Conservation (phyloP, 2,888 invertebrate genomes). For the Xestia rhomboidea region DNA sequence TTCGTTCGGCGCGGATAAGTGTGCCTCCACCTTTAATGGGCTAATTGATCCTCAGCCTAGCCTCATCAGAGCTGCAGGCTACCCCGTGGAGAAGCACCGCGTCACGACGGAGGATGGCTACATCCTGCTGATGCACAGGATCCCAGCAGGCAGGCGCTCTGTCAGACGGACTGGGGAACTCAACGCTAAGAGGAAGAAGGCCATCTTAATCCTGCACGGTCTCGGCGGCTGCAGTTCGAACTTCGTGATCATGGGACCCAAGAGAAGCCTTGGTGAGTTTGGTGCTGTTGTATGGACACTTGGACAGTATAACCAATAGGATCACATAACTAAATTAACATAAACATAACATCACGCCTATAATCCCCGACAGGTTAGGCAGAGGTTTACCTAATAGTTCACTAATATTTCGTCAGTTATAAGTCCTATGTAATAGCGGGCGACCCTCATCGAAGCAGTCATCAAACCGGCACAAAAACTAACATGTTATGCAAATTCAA, state of each 20-base stretch:
- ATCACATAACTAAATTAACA: neutral
- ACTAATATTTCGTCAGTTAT: neutral
- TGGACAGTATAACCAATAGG: neutral
- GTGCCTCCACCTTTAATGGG: neutral
- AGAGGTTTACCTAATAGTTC: neutral
- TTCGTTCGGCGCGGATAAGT: too few species aligned
- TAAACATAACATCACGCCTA: neutral
- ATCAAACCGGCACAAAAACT: neutral
- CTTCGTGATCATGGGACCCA: slow-evolving; percentile 91
- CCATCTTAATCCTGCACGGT: slow-evolving; percentile 90
- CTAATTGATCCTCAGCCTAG: neutral
- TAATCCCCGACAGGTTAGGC: neutral
- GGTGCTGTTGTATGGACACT: neutral
- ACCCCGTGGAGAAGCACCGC: neutral
- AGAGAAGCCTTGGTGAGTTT: slow-evolving; percentile 1
- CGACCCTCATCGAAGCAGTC: neutral
- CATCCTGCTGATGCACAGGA: neutral
- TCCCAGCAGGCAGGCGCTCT: slow-evolving; percentile 26
- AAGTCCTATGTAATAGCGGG: neutral
- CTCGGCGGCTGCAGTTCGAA: slow-evolving; percentile 92
- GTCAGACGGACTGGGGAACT: slow-evolving; percentile 72
- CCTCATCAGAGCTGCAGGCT: neutral
- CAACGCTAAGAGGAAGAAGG: slow-evolving; percentile 79
- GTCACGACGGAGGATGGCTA: neutral
- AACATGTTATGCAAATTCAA: neutral